Base-by-base conservation (phyloP, 2,888 invertebrate genomes). In the Chirona hameri region DNA sequence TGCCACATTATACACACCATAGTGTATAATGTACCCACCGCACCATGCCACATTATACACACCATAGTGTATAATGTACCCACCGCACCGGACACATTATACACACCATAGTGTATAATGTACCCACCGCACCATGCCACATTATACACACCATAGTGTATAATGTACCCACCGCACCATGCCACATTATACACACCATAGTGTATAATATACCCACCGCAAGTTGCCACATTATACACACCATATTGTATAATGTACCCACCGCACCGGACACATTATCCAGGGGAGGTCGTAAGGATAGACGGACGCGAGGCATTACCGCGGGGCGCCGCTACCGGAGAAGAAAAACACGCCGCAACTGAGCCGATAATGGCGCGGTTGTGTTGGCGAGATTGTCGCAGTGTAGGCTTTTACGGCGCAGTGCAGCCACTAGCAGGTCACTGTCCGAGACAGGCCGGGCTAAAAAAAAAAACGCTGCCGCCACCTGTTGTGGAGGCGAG, bases 341-440 rank as follows among this genome's bases (percentile, higher is more conserved):
- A 52, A 65, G 65, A 65, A 65, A 65, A 65, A 65, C 65, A 65
- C 65, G 65, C 65, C 65, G n/a, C 24, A 65, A 27, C 27, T 7
- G 60, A 24, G 65, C n/a, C 65, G n/a, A 65, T 65, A 65, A 65
- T 65, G 65, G 65, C 27, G 65, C 27, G 60, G n/a, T n/a, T 65
- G 65, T 65, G 65, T 65, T 27, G 27, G n/a, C 27, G 27, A 65
- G 65, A 65, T 65, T 65, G 65, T 10, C 5, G 52, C 65, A 27
- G 10, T 1, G 65, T 10, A 10, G 10, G 27, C 65, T 65, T 27
- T 65, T 65, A 27, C 27, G 60, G 3, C 60, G 60, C 24, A 7
- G 24, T 24, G 24, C 24, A 24, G 24, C 5, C 52, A 52, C 52
- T 39, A 52, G 18, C 52, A 18, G 52, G 52, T 52, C 52, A 52